Evolutionary conservation across 2,888 invertebrate species (phyloP).

Genomic region (Caenorhabditis uteleia): DNA sequence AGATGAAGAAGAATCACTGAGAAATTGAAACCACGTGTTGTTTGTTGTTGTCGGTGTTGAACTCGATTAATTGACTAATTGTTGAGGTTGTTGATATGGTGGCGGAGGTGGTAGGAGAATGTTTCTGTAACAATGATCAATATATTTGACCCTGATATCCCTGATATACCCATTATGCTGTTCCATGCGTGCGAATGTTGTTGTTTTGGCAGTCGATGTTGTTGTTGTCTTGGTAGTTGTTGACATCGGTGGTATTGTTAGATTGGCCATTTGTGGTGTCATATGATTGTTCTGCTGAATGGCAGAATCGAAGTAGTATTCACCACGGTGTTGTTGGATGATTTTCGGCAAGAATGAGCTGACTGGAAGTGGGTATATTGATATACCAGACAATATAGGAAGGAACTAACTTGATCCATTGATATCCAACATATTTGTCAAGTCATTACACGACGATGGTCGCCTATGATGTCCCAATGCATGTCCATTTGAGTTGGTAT

Average conservation of each 20-base stretch:
- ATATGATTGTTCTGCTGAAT: slow-evolving; percentile 28
- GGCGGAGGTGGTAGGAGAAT: slow-evolving; percentile 37
- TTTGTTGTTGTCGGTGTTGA: slow-evolving; percentile 2
- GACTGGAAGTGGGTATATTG: too few species aligned
- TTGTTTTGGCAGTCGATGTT: slow-evolving; percentile 2
- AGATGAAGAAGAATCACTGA: slow-evolving; percentile 32
- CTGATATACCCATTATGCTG: slow-evolving; percentile 27
- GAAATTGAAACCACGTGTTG: slow-evolving; percentile 34
- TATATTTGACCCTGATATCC: too few species aligned
- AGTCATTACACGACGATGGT: slow-evolving; percentile 43
- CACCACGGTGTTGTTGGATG: slow-evolving; percentile 5
- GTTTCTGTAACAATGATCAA: slow-evolving; percentile 36
- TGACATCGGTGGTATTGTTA: neutral
- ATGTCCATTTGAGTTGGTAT: slow-evolving; percentile 6
- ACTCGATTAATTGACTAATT: slow-evolving; percentile 30
- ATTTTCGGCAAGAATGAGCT: too few species aligned
- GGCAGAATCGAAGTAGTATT: slow-evolving; percentile 40
- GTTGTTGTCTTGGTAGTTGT: slow-evolving; percentile 3
- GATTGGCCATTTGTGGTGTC: slow-evolving; percentile 5
- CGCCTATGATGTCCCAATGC: slow-evolving; percentile 26
- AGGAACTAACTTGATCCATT: too few species aligned
- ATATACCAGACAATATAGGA: too few species aligned
- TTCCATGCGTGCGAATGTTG: slow-evolving; percentile 13
- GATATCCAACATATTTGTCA: too few species aligned
- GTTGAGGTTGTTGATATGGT: slow-evolving; percentile 39